Base-by-base conservation (phyloP, 2,113 vertebrate genomes). In the Alaudala cheleensis region DNA sequence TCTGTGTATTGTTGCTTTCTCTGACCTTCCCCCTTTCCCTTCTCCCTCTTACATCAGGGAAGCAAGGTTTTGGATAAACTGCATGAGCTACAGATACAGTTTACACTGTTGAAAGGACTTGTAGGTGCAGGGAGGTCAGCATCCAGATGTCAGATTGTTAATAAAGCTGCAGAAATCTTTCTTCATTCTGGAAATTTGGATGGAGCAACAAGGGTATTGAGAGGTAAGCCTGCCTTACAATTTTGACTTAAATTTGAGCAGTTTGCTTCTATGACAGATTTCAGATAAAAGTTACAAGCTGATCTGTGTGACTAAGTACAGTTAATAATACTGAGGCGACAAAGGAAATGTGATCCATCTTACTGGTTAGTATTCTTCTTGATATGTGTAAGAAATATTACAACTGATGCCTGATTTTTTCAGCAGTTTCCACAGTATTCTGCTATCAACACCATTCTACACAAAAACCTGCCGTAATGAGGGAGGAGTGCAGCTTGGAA, bases 141-240 rank as follows among this genome's bases (percentile, higher is more conserved):
- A 14, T 98, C 99, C 10, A 98, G 98, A 90, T 99, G 99, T 96
- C 97, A 96, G 88, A 97, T 99, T 94, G 94, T 99, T 95, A 99
- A 99, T 73, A 94, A 98, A 97, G 99, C 99, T 13, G 97, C 98
- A 58, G 99, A 99, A 96, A 97, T 99, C 82, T 99, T 98, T 92
- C 97, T 99, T 56, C 98, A 98, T 94, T 98, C 97, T 73, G 98
- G 98, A 90, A 98, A 97, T 61, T 95, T 98, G 79, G 98, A 99
- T 89, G 98, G 98, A 88, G 99, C 99, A 2, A 95, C 98, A 9
- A 98, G 98, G 90, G 95, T 98, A 18, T 96, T 99, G 19, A 98
- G 97, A 98, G 99, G 99, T 99, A 98, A 97, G 91, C 51, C 60
- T 94, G 56, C 81, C 47, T 90, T 47, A 37, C 2, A 86, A 22